phyloP scores from a whole-genome alignment of 2,797 vertebrate genomes.

The Thunnus albacares region DNA sequence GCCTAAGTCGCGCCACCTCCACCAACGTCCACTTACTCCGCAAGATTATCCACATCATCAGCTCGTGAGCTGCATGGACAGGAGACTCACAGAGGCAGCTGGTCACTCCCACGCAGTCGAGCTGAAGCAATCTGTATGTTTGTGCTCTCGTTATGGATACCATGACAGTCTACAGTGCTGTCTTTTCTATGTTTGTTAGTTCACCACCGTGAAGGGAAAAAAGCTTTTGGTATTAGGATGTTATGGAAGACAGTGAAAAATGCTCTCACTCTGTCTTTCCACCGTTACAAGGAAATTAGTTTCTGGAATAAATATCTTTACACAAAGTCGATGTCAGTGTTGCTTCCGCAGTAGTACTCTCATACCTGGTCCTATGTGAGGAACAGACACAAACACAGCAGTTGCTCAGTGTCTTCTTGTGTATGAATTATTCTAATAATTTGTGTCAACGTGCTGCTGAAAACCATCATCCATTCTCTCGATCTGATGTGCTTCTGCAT shows the following conservation, averaged over 20 bases:
- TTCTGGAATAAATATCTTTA: slow-evolving; percentile 67
- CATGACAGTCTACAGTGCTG: slow-evolving; percentile 52
- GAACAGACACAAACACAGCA: not conserved
- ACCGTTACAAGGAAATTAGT: slow-evolving; percentile 15
- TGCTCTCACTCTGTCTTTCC: slow-evolving; percentile 15
- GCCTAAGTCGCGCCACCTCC: slow-evolving; percentile 79
- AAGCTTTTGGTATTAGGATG: slow-evolving; percentile 49
- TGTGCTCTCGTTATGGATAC: slow-evolving; percentile 70
- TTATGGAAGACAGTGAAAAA: not conserved
- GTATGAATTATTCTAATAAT: not conserved
- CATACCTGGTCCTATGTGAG: not conserved
- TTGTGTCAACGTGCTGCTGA: not conserved
- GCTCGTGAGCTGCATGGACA: slow-evolving; percentile 45
- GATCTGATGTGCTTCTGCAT: not conserved
- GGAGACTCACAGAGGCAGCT: slow-evolving; percentile 69
- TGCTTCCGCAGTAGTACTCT: not conserved
- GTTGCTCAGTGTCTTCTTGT: not conserved
- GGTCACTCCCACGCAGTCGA: slow-evolving; percentile 69
- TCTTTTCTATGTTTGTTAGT: slow-evolving; percentile 50
- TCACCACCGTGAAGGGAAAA: slow-evolving; percentile 34
- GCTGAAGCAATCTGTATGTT: slow-evolving; percentile 76
- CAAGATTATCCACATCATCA: slow-evolving; percentile 50
- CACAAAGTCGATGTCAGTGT: slow-evolving; percentile 7
- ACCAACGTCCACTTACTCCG: slow-evolving; percentile 15
- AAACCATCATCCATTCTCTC: not conserved